Percentiles rank a stretch among this genome's conserved stretches.
Evolutionary conservation across 2,888 invertebrate genomes (phyloP).

Genomic region (Drosophila greeni): DNA sequence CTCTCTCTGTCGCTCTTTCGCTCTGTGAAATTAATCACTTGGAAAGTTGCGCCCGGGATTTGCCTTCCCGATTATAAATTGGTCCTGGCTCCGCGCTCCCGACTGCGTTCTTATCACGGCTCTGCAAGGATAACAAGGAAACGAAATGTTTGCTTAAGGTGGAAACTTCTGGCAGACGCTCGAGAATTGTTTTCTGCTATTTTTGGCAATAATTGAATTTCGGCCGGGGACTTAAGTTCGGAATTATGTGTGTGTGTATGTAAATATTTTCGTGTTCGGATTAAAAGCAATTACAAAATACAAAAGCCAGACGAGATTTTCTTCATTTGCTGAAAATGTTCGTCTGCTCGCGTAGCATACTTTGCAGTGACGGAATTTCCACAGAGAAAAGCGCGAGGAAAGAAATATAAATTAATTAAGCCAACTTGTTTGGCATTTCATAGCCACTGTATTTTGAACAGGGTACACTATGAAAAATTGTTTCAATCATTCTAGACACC

Average conservation of each 20-base stretch:
- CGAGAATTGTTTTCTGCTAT: constrained; percentile 43
- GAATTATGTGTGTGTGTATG: constrained; percentile 12
- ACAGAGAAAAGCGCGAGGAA: neutral
- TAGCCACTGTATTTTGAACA: constrained; percentile 12
- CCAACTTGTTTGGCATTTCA: constrained; percentile 35
- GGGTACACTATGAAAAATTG: neutral
- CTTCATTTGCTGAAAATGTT: constrained; percentile 6
- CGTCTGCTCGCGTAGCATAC: constrained; percentile 39
- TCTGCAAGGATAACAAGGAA: constrained; percentile 52
- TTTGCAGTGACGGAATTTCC: constrained; percentile 28
- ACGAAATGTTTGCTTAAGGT: constrained; percentile 36
- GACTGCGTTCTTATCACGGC: constrained; percentile 28
- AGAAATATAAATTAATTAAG: constrained; percentile 39
- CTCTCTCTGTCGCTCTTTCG: constrained; percentile 7
- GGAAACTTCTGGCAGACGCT: constrained; percentile 34
- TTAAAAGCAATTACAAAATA: constrained; percentile 31
- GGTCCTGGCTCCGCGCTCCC: constrained; percentile 11
- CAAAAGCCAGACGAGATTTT: constrained; percentile 12
- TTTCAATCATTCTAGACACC: neutral
- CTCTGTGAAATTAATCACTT: constrained; percentile 67
- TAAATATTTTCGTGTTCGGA: constrained; percentile 17
- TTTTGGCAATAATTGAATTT: constrained; percentile 46
- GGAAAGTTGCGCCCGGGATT: constrained; percentile 60
- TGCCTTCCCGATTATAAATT: constrained; percentile 62
- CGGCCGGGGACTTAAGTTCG: constrained; percentile 12